Conservation (phyloP, 2,113 vertebrate genomes). For the Quiscalus mexicanus region DNA sequence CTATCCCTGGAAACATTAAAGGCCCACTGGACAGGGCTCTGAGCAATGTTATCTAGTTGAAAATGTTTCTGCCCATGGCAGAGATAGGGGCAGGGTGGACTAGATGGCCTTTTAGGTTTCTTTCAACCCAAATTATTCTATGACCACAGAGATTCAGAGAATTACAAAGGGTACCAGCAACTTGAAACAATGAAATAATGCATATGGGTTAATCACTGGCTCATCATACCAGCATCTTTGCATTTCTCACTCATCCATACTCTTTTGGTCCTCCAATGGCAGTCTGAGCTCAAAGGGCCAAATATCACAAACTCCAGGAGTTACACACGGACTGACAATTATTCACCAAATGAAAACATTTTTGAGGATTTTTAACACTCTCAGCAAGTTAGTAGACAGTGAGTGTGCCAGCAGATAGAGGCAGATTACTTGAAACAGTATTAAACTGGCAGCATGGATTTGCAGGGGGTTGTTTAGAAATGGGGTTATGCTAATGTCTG, state of each 20-base stretch:
- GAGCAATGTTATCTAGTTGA: not conserved
- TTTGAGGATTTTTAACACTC: not conserved
- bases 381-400: not conserved
- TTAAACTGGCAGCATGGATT: not conserved
- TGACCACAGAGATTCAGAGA: rapidly evolving
- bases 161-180: not conserved
- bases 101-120: not conserved
- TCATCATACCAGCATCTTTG: not conserved
- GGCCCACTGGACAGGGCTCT: not conserved
- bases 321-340: not conserved
- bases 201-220: not conserved
- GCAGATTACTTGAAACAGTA: not conserved
- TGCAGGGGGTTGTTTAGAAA: not conserved
- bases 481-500: not conserved
- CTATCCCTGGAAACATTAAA: not conserved
- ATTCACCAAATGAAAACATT: not conserved
- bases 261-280: not conserved
- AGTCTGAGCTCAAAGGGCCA: not conserved
- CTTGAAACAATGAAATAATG: not conserved
- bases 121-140: not conserved
- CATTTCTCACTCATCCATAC: not conserved
- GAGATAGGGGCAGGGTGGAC: not conserved
- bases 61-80: not conserved
- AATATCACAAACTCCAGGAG: not conserved
- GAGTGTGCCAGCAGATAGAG: not conserved